Percentiles rank a stretch among this genome's conserved stretches.
phyloP scores from a whole-genome alignment of 2,888 invertebrate genomes.

The Choristoneura rosaceana region DNA sequence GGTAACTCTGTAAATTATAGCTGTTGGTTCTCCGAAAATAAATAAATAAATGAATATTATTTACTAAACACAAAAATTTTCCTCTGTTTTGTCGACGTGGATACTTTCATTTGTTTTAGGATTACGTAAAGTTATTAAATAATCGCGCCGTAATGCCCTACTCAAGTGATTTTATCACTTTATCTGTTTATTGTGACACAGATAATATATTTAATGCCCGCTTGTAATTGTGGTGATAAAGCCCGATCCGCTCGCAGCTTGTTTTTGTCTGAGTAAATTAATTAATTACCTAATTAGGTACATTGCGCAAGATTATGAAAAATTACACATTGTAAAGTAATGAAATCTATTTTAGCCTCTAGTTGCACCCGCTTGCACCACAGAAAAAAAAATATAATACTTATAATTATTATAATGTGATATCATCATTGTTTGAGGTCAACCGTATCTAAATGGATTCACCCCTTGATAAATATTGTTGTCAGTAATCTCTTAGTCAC shows the following conservation, averaged over 20 bases:
- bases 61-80: not conserved
- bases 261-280: conserved; percentile 5
- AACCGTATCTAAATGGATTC: conserved; percentile 18
- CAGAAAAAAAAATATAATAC: no score
- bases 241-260: not conserved
- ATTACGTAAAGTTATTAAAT: conserved; percentile 2
- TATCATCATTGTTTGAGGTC: conserved; percentile 6
- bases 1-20: no score
- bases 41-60: no score
- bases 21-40: no score
- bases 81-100: not conserved
- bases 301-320: not conserved
- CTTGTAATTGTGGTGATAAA: conserved; percentile 2
- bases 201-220: no score
- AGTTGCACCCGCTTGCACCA: no score
- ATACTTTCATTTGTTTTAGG: not conserved
- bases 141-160: not conserved
- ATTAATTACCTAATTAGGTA: conserved; percentile 23
- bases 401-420: not conserved
- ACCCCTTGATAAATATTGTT: conserved; percentile 7
- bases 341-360: no score
- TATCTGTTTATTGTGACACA: conserved; percentile 6
- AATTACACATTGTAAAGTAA: not conserved
- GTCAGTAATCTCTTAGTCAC: not conserved
- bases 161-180: conserved; percentile 12